Base-by-base conservation (phyloP, 1,140 invertebrate genomes). In the Orussus abietinus region DNA sequence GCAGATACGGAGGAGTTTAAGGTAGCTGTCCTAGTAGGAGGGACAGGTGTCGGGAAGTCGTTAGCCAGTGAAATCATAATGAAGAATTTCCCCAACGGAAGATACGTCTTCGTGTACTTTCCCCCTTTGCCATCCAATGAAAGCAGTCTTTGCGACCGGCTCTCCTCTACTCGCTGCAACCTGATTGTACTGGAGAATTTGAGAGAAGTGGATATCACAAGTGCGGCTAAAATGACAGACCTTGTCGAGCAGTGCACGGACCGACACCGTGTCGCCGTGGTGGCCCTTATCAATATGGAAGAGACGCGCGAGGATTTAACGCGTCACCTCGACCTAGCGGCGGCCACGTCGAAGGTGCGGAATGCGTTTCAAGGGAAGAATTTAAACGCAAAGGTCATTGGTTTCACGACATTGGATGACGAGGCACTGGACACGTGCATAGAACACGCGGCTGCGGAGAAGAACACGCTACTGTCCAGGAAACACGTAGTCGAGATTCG, bases 21-120 rank as follows among this genome's bases (percentile, higher is more conserved):
- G 38, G 10, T 66, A 1, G 6, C 66, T 2, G 45, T 37, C 10
- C 45, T 74, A 1, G 22, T 72, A 4, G 69, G 71, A 18, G 64
- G 64, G 14, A 68, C 60, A 2, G 71, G 71, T 10, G 62, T 71
- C 9, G 70, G 70, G 10, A 74, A 74, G 58, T 61, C 68, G 6
- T 65, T 68, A 20, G 59, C 68, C 0, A 45, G 45, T 1, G 49
- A 59, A n/a, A 69, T 72, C 11, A 65, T 72, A 29, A 58, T 40
- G 12, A 49, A 59, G 22, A 47, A 59, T 38, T 48, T 66, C 11
- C 43, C 55, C 3, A 10, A 49, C 2, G 28, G 22, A 11, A 30
- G 49, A 7, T 38, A 39, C 12, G 29, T 57, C 28, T 47, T 60
- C 26, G 45, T 62, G 18, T 62, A 57, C 20, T 57, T 49, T 38